A percentile compares a stretch with the other conserved stretches of the same genome.
Evolutionary conservation across 2,113 vertebrate species (phyloP).

Genomic region (Sinocyclocheilus anshuiensis): DNA sequence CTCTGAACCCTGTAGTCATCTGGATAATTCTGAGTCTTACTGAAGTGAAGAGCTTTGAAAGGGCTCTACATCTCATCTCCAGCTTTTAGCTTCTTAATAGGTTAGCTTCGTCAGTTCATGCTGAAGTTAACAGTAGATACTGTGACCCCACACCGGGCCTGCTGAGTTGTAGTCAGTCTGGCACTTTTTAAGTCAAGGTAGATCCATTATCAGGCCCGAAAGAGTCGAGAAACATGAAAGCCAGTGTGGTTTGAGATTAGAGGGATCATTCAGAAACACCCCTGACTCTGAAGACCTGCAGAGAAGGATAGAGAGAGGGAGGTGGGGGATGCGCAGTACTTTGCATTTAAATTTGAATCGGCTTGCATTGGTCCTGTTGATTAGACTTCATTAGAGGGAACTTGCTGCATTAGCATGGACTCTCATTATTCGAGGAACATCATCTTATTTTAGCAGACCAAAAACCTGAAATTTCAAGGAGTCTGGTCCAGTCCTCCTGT

Average conservation of each 20-base stretch:
- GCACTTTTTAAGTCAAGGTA: not conserved
- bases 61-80: slow-evolving; percentile 7
- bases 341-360: slow-evolving; percentile 66
- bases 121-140: slow-evolving; percentile 6
- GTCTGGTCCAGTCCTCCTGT: not conserved
- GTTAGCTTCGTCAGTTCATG: not conserved
- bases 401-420: slow-evolving; percentile 33
- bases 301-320: not conserved
- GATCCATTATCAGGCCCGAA: slow-evolving; percentile 40
- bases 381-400: slow-evolving; percentile 38
- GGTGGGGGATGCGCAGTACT: slow-evolving; percentile 40
- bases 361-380: slow-evolving; percentile 21
- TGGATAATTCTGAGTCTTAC: not conserved
- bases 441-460: not conserved
- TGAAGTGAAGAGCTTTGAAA: slow-evolving; percentile 16
- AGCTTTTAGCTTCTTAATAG: slow-evolving; percentile 23
- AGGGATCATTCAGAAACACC: not conserved
- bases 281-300: not conserved
- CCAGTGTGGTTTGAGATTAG: not conserved
- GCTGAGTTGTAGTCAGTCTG: slow-evolving; percentile 12
- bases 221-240: slow-evolving; percentile 5
- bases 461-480: not conserved
- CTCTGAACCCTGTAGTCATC: not conserved
- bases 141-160: slow-evolving; percentile 7
- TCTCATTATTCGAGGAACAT: not conserved